Evolutionary conservation across 2,797 vertebrate genomes (phyloP).

Genomic region (Cetoscarus ocellatus): DNA sequence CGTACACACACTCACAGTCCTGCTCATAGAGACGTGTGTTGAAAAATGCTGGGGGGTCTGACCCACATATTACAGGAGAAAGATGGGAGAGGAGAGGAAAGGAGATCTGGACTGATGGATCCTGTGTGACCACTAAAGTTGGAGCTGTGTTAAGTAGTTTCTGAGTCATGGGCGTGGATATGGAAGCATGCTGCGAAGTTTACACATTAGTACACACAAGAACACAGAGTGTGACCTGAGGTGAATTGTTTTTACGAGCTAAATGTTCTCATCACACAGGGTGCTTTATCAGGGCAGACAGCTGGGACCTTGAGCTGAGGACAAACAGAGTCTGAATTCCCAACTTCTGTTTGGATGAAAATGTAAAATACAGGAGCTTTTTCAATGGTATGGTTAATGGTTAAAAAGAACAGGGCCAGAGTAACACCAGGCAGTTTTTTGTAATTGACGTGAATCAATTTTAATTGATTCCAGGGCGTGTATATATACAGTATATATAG

Average conservation of each 20-base stretch:
- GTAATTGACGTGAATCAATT: too few species aligned
- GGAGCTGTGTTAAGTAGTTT: conserved; percentile 28
- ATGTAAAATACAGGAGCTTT: background rate
- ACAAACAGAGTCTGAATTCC: conserved; percentile 14
- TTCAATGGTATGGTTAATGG: too few species aligned
- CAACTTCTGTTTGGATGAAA: conserved; percentile 6
- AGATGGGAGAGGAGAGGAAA: conserved; percentile 9
- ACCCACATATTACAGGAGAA: conserved; percentile 67
- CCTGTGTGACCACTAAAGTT: conserved; percentile 42
- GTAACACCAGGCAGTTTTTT: too few species aligned
- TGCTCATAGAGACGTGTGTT: conserved; percentile 61
- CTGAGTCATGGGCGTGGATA: conserved; percentile 24
- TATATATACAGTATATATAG: too few species aligned
- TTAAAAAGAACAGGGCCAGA: too few species aligned
- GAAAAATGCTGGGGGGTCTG: conserved; percentile 65
- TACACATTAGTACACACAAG: conserved; percentile 6
- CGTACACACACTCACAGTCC: conserved; percentile 42
- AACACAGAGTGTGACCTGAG: conserved; percentile 6
- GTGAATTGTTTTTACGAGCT: conserved; percentile 26
- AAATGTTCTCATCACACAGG: conserved; percentile 27
- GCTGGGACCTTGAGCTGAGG: conserved; percentile 36
- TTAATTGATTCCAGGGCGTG: too few species aligned
- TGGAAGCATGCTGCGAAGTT: conserved; percentile 34
- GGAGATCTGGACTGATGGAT: conserved; percentile 23
- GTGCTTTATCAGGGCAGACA: conserved; percentile 39